phyloP scores from a whole-genome alignment of 2,888 invertebrate genomes.

The Hemaris fuciformis region DNA sequence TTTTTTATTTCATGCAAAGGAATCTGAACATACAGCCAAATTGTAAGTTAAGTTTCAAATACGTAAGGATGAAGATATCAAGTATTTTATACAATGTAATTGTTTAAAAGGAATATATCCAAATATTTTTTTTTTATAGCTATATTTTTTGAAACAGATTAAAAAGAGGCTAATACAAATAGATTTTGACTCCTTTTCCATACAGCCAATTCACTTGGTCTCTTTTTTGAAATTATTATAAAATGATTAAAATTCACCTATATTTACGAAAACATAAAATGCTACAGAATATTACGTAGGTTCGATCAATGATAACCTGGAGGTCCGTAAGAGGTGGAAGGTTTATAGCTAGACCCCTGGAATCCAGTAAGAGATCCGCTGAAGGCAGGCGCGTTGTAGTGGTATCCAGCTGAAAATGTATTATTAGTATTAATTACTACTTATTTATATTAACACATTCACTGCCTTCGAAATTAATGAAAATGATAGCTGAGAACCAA shows the following conservation, averaged over 20 bases:
- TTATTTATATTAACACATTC: too few species aligned
- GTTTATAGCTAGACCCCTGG: conserved; percentile 47
- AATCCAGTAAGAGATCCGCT: conserved; percentile 71
- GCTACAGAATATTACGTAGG: neutral
- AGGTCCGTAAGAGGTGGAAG: conserved; percentile 60
- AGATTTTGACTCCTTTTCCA: neutral
- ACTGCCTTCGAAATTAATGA: too few species aligned
- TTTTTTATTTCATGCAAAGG: neutral
- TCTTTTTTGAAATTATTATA: too few species aligned
- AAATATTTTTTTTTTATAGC: too few species aligned
- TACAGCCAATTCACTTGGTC: too few species aligned
- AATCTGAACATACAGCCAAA: neutral
- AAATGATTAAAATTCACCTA: neutral
- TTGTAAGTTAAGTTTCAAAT: too few species aligned
- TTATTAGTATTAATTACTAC: too few species aligned
- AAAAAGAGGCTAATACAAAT: neutral
- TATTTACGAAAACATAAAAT: neutral
- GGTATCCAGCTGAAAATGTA: conserved; percentile 48
- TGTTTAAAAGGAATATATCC: too few species aligned
- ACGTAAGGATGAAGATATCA: too few species aligned
- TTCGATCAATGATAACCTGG: conserved; percentile 52
- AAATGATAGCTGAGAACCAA: too few species aligned
- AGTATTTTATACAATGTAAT: too few species aligned
- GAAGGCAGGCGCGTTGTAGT: conserved; percentile 60
- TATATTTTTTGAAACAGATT: too few species aligned